Conservation (phyloP, 1,140 invertebrate species). For the Melanaphis sacchari region DNA sequence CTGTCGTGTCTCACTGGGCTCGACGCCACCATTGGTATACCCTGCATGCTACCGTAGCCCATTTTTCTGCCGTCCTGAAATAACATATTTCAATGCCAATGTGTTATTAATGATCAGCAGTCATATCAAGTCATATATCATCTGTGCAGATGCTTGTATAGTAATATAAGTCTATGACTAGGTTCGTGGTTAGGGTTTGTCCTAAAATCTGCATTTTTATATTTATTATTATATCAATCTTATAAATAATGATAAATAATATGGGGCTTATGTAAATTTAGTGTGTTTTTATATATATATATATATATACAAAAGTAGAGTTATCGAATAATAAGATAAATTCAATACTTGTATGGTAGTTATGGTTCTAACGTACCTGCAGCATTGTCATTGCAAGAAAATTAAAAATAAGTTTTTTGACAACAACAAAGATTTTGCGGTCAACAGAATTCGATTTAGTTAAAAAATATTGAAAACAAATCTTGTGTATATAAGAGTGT, state of each 20-base stretch:
- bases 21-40: constrained; percentile 95
- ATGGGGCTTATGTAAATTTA: background rate
- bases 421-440: background rate
- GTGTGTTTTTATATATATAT: background rate
- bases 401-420: background rate
- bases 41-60: constrained; percentile 90
- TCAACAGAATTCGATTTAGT: background rate
- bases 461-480: constrained; percentile 30
- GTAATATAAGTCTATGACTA: background rate
- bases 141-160: too few species aligned
- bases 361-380: background rate
- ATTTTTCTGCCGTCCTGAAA: constrained; percentile 89
- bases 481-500: background rate
- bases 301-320: background rate
- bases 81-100: background rate
- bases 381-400: background rate
- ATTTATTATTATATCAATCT: background rate
- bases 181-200: background rate
- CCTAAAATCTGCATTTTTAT: background rate
- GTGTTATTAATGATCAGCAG: background rate
- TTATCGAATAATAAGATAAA: background rate
- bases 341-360: background rate
- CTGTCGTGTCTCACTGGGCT: constrained; percentile 93
- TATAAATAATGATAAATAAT: background rate
- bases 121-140: background rate